Percentiles rank a stretch among this genome's conserved stretches.
Conservation (phyloP, 2,113 vertebrate genomes). For the Oreochromis niloticus region DNA sequence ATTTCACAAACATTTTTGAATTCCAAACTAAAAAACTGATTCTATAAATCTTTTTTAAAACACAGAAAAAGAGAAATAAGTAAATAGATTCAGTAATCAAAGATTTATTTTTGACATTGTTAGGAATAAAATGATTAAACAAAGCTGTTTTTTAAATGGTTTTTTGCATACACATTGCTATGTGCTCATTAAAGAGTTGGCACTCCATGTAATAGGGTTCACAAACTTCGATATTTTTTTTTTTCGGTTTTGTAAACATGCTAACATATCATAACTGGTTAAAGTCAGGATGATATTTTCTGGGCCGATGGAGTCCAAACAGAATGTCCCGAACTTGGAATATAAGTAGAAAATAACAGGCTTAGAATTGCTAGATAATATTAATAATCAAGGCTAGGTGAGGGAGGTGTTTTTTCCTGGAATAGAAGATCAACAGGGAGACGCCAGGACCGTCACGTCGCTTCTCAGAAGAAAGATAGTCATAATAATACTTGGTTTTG, state of each 20-base stretch:
- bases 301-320: not conserved
- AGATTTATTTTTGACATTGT: not conserved
- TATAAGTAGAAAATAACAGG: not conserved
- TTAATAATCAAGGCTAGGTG: not conserved
- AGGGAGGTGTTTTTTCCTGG: not conserved
- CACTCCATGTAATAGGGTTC: not conserved
- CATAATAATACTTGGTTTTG: not conserved
- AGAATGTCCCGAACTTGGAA: not conserved
- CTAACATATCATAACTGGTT: not conserved
- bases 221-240: not conserved
- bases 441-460: not conserved
- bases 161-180: not conserved
- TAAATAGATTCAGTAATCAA: not conserved
- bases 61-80: not conserved
- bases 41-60: not conserved
- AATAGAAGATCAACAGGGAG: not conserved
- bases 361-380: not conserved
- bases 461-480: not conserved
- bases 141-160: not conserved
- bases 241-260: not conserved
- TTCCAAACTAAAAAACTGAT: not conserved
- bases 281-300: not conserved
- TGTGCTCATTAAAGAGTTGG: not conserved
- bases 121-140: not conserved
- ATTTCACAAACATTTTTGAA: not conserved